Conservation (phyloP, 1,140 invertebrate genomes). For the Lasioglossum baleicum region DNA sequence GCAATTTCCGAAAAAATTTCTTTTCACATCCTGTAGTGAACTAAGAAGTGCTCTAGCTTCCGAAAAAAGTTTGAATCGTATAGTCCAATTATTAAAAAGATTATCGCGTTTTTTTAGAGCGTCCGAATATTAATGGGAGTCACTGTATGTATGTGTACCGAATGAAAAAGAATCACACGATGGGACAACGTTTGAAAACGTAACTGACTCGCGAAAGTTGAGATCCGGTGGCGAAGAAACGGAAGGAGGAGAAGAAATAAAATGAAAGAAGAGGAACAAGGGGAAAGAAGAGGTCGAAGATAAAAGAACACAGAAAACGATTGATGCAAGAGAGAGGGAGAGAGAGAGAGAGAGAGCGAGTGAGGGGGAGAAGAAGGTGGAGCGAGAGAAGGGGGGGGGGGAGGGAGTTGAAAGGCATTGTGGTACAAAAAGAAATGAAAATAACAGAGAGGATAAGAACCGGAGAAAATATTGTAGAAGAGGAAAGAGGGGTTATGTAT, state of each 20-base stretch:
- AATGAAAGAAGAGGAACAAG: conserved; percentile 29
- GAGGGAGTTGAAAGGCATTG: conserved; percentile 7
- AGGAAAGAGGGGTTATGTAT: neutral
- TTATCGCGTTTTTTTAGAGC: too few relatives aligned
- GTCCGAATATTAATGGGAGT: too few relatives aligned
- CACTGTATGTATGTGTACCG: too few relatives aligned
- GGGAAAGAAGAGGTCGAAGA: conserved; percentile 40
- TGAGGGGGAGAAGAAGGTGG: neutral
- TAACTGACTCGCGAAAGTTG: conserved; percentile 49
- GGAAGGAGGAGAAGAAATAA: conserved; percentile 29
- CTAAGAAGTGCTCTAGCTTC: too few relatives aligned
- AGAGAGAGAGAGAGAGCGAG: neutral
- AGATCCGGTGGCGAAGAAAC: conserved; percentile 47
- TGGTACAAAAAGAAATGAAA: conserved; percentile 25
- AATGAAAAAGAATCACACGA: neutral
- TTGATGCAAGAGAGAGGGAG: neutral
- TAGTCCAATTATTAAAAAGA: too few relatives aligned
- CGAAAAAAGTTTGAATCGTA: too few relatives aligned
- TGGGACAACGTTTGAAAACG: conserved; percentile 52
- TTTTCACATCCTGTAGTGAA: too few relatives aligned
- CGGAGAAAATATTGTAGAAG: conserved; percentile 5
- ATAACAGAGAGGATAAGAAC: conserved; percentile 20
- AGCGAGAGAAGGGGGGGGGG: too few relatives aligned
- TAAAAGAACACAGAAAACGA: conserved; percentile 40
- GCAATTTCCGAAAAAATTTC: too few relatives aligned